Evolutionary conservation across 1,140 invertebrate genomes (phyloP), one percentile per base, ranked within the genome.

Genomic region (Cyrtorhinus lividipennis): DNA sequence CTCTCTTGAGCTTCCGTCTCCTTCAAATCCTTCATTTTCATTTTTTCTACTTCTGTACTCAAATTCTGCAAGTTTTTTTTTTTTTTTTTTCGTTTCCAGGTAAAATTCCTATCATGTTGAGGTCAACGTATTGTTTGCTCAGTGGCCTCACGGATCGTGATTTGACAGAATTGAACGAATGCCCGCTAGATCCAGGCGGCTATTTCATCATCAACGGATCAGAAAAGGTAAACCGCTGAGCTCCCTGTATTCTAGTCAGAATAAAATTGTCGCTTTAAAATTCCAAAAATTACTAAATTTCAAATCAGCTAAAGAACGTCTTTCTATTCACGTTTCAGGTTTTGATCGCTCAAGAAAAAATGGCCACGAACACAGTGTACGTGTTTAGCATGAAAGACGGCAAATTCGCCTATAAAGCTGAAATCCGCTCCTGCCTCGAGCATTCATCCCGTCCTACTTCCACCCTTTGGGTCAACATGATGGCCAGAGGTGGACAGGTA

Each of bases 331-430:
- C n/a, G n/a, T n/a, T n/a, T n/a, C 63, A 84, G 77, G 83, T 88
- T 0, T 75, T 99, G 0, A 98, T 99, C 75, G 95, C 95, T 8
- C 95, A 99, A 75, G 95, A 99, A 74, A 98, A 98, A 77, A 99
- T 99, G 95, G 95, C 96, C 13, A 98, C 95, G 10, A 99, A 99
- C 73, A 98, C 95, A 61, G 96, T 99, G 1, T 99, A 99, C 77
- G 96, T 99, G 1, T 99, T 99, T 72, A 89, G 90, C 70, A 95
- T 98, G 89, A 99, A 98, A 77, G 89, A 91, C 73, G 89, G 90
- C 59, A 99, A 99, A 75, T 99, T 92, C 80, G 92, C 93, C 8
- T 99, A 88, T 72, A 98, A 98, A 78, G 87, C 94, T 62, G 96
- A 99, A 78, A 94, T 95, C 65, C 79, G 96, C 18, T 98, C 95